phyloP scores from a whole-genome alignment of 2,888 invertebrate species.

The Cosmorhoe ocellata region DNA sequence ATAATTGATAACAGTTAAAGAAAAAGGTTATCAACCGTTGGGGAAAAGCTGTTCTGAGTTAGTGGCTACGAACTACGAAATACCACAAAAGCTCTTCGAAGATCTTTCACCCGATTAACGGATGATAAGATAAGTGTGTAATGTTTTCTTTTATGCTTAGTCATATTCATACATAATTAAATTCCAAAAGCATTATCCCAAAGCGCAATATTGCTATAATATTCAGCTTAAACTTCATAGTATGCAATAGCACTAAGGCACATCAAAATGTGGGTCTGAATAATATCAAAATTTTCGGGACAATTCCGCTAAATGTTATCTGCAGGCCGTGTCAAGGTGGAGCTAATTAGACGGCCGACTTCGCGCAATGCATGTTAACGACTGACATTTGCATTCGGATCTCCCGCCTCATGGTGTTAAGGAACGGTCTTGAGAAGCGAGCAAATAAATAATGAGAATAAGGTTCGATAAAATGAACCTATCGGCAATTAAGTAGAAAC shows the following conservation, averaged over 20 bases:
- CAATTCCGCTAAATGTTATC: conserved; percentile 59
- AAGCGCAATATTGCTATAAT: conserved; percentile 4
- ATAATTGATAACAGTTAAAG: no score
- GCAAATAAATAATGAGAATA: not conserved
- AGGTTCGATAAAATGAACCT: not conserved
- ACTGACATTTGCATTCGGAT: conserved; percentile 77
- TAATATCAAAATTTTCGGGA: conserved; percentile 50
- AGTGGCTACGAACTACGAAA: no score
- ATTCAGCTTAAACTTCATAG: conserved; percentile 15
- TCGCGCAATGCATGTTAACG: conserved; percentile 79
- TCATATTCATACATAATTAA: no score
- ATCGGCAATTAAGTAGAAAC: no score
- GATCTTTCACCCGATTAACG: no score
- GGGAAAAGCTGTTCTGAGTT: no score
- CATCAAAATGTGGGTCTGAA: conserved; percentile 21
- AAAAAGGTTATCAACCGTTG: no score
- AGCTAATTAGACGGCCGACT: conserved; percentile 76
- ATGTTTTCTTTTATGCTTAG: no score
- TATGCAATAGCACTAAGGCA: conserved; percentile 12
- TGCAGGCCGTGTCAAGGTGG: conserved; percentile 62
- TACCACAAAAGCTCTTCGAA: no score
- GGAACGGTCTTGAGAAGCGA: conserved; percentile 30
- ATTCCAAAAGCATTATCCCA: no score
- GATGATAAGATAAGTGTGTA: no score
- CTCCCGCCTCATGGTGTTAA: conserved; percentile 39